phyloP scores from a whole-genome alignment of 1,140 invertebrate genomes.

The Bilobella aurantiaca region DNA sequence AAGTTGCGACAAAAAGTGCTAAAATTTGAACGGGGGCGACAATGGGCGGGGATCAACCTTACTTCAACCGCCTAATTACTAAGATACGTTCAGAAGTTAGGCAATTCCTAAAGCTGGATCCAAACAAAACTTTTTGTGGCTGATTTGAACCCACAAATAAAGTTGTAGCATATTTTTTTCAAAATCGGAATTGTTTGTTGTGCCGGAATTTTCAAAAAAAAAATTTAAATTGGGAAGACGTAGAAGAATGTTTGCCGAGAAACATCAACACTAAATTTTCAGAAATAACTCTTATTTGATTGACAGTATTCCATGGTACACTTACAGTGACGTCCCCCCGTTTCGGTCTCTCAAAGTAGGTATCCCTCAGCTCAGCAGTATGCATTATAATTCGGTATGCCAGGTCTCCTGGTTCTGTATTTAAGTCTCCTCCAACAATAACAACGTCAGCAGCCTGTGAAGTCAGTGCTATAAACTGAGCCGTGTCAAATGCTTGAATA shows the following conservation, averaged over 20 bases:
- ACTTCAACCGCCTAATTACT: too few species aligned
- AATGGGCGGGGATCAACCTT: too few species aligned
- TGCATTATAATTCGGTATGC: conserved; percentile 54
- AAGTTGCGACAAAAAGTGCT: too few species aligned
- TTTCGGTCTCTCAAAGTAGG: conserved; percentile 37
- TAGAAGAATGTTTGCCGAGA: not conserved
- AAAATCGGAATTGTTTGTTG: too few species aligned
- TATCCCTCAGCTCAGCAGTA: conserved; percentile 46
- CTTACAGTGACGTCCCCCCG: not conserved
- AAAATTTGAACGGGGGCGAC: too few species aligned
- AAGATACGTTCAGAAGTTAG: too few species aligned
- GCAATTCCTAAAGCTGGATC: too few species aligned
- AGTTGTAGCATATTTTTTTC: too few species aligned
- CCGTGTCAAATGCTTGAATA: conserved; percentile 84
- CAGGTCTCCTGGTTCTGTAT: conserved; percentile 74
- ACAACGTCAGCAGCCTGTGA: conserved; percentile 63
- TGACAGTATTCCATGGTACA: not conserved
- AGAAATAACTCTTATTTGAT: not conserved
- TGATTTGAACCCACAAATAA: too few species aligned
- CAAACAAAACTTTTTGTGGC: too few species aligned
- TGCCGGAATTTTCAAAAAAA: not conserved
- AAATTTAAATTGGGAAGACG: not conserved
- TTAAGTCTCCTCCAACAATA: conserved; percentile 85
- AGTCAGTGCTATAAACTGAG: conserved; percentile 82
- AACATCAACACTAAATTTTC: too few species aligned